phyloP scores from a whole-genome alignment of 2,797 vertebrate genomes.

The Acrocephalus scirpaceus region DNA sequence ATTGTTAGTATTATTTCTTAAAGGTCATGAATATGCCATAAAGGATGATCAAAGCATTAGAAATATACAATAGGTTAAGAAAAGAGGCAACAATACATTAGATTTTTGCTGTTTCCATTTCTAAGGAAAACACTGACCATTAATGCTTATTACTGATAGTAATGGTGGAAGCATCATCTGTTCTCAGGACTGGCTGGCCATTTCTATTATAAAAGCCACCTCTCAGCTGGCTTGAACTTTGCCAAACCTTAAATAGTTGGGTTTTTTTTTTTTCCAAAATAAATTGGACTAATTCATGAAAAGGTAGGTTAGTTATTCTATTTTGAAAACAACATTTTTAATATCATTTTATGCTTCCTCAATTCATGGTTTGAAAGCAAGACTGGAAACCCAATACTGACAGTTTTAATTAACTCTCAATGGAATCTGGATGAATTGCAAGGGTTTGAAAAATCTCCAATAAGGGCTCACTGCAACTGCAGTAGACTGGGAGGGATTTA shows the following conservation, averaged over 20 bases:
- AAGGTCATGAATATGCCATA: conserved; percentile 7
- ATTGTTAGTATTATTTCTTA: conserved; percentile 19
- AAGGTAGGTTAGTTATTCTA: not conserved
- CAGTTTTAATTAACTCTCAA: not conserved
- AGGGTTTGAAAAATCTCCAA: not conserved
- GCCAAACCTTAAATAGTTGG: not conserved
- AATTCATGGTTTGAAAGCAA: not conserved
- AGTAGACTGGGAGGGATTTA: not conserved
- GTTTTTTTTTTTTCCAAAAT: not conserved
- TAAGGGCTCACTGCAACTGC: not conserved
- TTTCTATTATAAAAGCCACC: not conserved
- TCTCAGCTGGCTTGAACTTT: not conserved
- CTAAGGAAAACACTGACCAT: not conserved
- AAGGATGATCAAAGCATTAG: not conserved
- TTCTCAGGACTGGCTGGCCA: not conserved
- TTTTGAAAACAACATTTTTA: not conserved
- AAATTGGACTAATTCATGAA: not conserved
- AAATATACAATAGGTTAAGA: not conserved
- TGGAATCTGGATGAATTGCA: not conserved
- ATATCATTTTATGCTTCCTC: not conserved
- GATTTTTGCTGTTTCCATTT: not conserved
- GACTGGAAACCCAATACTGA: not conserved
- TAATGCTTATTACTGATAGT: not conserved
- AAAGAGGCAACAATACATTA: not conserved
- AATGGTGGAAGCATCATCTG: not conserved